These are phyloP conservation scores for Crocidura indochinensis DNA, from an alignment of 2,797 vertebrate genomes.

Conservation along the genomic window DNA sequence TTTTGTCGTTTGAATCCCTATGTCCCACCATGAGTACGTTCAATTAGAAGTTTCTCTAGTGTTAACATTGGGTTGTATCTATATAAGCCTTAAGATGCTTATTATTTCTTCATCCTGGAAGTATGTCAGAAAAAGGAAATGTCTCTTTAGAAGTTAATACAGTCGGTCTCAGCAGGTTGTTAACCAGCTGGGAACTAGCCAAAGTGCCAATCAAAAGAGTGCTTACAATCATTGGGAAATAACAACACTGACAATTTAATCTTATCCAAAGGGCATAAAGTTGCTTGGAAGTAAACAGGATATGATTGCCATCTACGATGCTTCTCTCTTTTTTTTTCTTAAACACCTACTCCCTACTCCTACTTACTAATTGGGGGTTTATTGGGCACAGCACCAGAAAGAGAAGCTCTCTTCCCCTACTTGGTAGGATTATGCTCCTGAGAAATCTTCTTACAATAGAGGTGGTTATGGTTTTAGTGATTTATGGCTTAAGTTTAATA, in stretches of 20 bases:
- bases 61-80: background rate
- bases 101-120: background rate
- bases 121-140: background rate
- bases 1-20: background rate
- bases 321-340: background rate
- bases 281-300: background rate
- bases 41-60: background rate
- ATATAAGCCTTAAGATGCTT: background rate
- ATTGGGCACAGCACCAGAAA: background rate
- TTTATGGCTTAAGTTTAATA: background rate
- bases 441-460: background rate
- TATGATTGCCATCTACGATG: background rate
- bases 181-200: background rate
- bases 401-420: background rate
- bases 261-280: background rate
- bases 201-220: background rate
- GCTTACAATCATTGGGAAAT: background rate
- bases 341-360: background rate
- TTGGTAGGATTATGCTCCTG: conserved; percentile 9
- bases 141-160: background rate
- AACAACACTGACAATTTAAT: background rate
- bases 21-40: background rate
- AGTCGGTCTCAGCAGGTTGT: background rate
- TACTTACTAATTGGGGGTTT: conserved; percentile 7
- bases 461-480: background rate